phyloP scores from a whole-genome alignment of 2,888 invertebrate genomes.

The Acleris holmiana region DNA sequence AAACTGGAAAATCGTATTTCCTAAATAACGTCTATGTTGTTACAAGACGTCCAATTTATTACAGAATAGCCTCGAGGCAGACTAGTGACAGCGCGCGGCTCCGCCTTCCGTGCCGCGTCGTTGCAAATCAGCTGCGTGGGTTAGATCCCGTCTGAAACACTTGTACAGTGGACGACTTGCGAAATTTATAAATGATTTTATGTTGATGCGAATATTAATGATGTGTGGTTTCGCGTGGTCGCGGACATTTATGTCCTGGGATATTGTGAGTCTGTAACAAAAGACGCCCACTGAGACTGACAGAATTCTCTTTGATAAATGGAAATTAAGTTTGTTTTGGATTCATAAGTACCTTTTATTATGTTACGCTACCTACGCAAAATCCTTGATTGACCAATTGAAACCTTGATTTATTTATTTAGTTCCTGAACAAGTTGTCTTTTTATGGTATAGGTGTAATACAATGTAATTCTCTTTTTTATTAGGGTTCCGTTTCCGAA shows the following conservation, averaged over 20 bases:
- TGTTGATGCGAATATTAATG: conserved; percentile 63
- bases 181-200: conserved; percentile 66
- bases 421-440: too few relatives aligned
- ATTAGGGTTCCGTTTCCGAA: too few relatives aligned
- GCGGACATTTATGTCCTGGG: conserved; percentile 29
- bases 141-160: conserved; percentile 63
- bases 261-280: conserved; percentile 24
- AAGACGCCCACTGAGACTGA: conserved; percentile 31
- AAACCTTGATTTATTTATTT: too few relatives aligned
- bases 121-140: conserved; percentile 82
- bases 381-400: too few relatives aligned
- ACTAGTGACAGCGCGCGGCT: conserved; percentile 57
- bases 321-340: conserved; percentile 9
- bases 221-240: conserved; percentile 42
- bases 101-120: conserved; percentile 58
- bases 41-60: conserved; percentile 25
- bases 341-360: neutral
- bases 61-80: conserved; percentile 39
- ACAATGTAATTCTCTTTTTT: too few relatives aligned
- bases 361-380: too few relatives aligned
- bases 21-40: conserved; percentile 28
- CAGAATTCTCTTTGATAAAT: conserved; percentile 28
- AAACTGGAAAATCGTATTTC: conserved; percentile 23
- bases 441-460: too few relatives aligned
- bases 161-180: conserved; percentile 58